Evolutionary conservation across 2,113 vertebrate genomes (phyloP).

Genomic region (Ailuropoda melanoleuca): DNA sequence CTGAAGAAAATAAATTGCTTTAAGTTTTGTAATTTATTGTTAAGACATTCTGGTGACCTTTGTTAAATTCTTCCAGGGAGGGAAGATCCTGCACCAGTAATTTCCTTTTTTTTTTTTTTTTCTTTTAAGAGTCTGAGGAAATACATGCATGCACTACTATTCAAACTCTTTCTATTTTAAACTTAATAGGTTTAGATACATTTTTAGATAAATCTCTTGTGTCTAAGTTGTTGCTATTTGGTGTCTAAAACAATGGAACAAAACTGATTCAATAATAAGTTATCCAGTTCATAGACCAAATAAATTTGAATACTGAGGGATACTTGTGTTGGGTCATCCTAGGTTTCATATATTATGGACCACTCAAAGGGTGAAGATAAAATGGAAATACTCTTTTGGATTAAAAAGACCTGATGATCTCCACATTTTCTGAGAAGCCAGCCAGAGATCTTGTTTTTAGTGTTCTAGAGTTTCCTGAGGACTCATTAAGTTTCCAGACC

Average conservation of each 20-base stretch:
- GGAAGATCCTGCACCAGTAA: neutral
- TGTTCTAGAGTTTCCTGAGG: neutral
- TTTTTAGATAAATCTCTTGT: neutral
- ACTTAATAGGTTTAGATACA: neutral
- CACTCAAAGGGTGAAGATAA: neutral
- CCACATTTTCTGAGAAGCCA: neutral
- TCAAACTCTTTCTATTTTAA: neutral
- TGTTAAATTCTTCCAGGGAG: neutral
- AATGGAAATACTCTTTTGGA: neutral
- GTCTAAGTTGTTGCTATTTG: constrained; percentile 21
- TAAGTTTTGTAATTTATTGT: neutral
- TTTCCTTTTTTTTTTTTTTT: neutral
- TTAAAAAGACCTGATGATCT: neutral
- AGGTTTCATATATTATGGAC: neutral
- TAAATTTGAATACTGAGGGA: neutral
- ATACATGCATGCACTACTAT: neutral
- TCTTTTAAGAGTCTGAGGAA: neutral
- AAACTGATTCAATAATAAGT: constrained; percentile 16
- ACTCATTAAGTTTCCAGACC: neutral
- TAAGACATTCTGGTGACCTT: neutral
- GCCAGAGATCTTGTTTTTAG: neutral
- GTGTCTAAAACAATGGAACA: neutral
- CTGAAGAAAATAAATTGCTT: neutral
- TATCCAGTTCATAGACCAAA: neutral
- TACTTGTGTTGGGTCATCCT: neutral